phyloP scores from a whole-genome alignment of 2,797 vertebrate genomes.

The Staurois parvus region DNA sequence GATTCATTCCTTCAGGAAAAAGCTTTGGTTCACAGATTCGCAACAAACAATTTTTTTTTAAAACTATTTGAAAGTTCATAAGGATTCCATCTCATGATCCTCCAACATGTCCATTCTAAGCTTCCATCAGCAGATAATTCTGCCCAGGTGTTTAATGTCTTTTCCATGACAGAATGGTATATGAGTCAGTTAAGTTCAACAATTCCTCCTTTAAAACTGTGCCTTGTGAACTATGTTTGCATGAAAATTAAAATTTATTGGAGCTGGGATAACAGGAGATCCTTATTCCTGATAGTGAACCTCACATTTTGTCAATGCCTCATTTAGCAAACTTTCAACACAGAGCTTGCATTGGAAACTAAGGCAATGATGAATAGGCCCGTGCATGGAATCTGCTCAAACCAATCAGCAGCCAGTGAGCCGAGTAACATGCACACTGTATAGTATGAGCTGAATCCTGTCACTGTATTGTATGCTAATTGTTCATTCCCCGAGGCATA shows the following conservation, averaged over 20 bases:
- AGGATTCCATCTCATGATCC: background rate
- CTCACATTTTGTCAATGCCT: background rate
- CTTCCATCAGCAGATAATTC: background rate
- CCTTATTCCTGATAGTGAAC: background rate
- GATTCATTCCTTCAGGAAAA: background rate
- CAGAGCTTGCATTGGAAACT: background rate
- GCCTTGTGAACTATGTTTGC: background rate
- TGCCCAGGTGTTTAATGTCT: conserved; percentile 1
- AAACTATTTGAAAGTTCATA: background rate
- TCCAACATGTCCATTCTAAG: background rate
- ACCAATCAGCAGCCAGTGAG: conserved; percentile 11
- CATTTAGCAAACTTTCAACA: conserved; percentile 31
- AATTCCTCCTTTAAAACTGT: background rate
- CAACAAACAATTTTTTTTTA: background rate
- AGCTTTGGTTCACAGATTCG: background rate
- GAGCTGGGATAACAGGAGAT: background rate
- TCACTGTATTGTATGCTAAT: conserved; percentile 38
- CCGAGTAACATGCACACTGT: conserved; percentile 20
- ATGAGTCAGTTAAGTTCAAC: background rate
- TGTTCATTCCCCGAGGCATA: conserved; percentile 25
- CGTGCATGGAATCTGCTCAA: background rate
- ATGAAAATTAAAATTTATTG: background rate
- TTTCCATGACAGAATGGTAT: background rate
- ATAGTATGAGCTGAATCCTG: conserved; percentile 5
- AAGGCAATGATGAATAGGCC: conserved; percentile 31